Evolutionary conservation across 2,888 invertebrate genomes (phyloP), one percentile per base, ranked within the genome.

Genomic region (Tenodera sinensis): DNA sequence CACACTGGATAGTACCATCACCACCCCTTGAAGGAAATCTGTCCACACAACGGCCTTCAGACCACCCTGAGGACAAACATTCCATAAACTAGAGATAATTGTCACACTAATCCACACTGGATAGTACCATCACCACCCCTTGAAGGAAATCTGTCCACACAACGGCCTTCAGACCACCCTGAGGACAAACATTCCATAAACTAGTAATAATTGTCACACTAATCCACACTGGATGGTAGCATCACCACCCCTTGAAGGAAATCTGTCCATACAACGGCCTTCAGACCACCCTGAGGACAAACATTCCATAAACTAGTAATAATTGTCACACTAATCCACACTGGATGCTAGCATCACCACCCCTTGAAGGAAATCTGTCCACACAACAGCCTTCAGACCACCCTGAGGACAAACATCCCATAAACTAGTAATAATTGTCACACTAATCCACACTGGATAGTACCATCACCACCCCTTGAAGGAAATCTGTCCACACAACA

Each of bases 201-300:
- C n/a, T n/a, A n/a, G n/a, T n/a, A n/a, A n/a, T n/a, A n/a, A n/a
- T n/a, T n/a, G n/a, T n/a, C n/a, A n/a, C n/a, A n/a, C n/a, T n/a
- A n/a, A n/a, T n/a, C 90, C 3, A 90, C 20, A 28, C 88, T 89
- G 20, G 90, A 42, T 4, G 83, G 87, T 9, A 90, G n/a, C 86
- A 89, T 90, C 4, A 90, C 34, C 27, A 89, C 84, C 0, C 89
- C 90, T 83, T 89, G 90, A 2, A 90, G 71, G 83, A 90, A 88
- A 84, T 90, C 89, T 3, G 89, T 89, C 89, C 90, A 90, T 12
- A 90, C 88, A 3, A 90, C 90, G 6, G 90, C 90, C 28, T 90
- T 89, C 27, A 89, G 28, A 1, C 90, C 90, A 27, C 90, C 90
- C 90, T 86, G 30, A 3, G 28, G 9, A 28, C 12, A 81, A 34